These are phyloP conservation scores for Rotaria macrura DNA, from an alignment of 2,888 invertebrate species.

Conservation along the genomic window DNA sequence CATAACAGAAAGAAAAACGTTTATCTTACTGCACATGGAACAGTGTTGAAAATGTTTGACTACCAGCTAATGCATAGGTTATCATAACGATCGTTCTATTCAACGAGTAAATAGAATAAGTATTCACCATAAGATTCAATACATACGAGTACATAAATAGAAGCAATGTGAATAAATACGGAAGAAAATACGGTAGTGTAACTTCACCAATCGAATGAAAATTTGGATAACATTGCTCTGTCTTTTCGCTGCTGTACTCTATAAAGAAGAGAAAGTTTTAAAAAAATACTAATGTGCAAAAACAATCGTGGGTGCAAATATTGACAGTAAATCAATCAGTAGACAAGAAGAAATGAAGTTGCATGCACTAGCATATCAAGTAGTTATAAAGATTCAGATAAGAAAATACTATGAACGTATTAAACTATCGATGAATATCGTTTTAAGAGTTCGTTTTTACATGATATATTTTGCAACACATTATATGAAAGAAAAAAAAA, in stretches of 20 bases:
- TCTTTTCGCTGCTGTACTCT: neutral
- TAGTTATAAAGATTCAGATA: too few relatives aligned
- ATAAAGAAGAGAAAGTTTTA: neutral
- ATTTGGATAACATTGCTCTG: constrained; percentile 38
- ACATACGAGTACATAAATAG: constrained; percentile 44
- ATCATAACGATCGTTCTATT: constrained; percentile 42
- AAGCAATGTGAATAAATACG: constrained; percentile 42
- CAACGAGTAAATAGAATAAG: too few relatives aligned
- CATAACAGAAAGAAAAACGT: neutral
- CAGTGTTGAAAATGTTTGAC: constrained; percentile 44
- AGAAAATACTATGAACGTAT: too few relatives aligned
- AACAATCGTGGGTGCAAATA: too few relatives aligned
- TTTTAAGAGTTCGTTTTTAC: too few relatives aligned
- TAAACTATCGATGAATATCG: too few relatives aligned
- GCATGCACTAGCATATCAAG: too few relatives aligned
- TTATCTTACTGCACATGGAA: constrained; percentile 38
- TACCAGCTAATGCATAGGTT: constrained; percentile 47
- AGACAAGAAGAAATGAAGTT: too few relatives aligned
- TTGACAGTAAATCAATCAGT: too few relatives aligned
- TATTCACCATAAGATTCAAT: neutral
- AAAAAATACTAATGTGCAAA: too few relatives aligned
- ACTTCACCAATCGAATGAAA: constrained; percentile 44
- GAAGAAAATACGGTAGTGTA: constrained; percentile 41
- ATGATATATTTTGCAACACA: too few relatives aligned
- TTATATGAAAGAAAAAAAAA: too few relatives aligned